Percentiles rank a stretch among this genome's conserved stretches.
phyloP scores from a whole-genome alignment of 2,113 vertebrate genomes.

The Sprattus sprattus region DNA sequence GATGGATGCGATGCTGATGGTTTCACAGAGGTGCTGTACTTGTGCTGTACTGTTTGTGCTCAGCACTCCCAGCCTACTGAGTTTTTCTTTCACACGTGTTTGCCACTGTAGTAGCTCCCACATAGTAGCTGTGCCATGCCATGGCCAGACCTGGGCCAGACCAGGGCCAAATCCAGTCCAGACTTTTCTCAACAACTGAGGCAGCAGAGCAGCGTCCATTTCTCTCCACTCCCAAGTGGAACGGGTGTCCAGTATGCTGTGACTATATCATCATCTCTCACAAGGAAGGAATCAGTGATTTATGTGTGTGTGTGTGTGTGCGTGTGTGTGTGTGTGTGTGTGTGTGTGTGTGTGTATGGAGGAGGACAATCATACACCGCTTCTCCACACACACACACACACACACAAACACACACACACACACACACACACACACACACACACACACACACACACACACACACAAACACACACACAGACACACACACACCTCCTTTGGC shows the following conservation, averaged over 20 bases:
- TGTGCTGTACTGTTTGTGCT: background rate
- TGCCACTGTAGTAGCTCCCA: background rate
- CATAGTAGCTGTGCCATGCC: too few species aligned
- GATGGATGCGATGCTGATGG: background rate
- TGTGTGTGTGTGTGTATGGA: background rate
- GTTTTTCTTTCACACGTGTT: background rate
- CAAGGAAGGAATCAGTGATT: background rate
- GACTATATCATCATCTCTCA: conserved; percentile 14
- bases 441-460: background rate
- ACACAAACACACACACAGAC: background rate
- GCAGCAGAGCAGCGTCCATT: background rate
- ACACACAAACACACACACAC: background rate
- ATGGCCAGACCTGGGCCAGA: too few species aligned
- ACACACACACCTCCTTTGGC: background rate
- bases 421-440: background rate
- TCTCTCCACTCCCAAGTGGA: background rate
- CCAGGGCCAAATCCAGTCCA: background rate
- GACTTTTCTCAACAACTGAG: background rate
- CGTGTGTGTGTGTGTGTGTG: background rate
- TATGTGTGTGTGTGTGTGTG: background rate
- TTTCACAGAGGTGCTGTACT: background rate
- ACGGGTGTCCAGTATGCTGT: background rate
- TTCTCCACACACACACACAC: background rate
- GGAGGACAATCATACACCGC: background rate
- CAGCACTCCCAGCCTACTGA: background rate